These are phyloP conservation scores for Microctenopoma stevenorrisi DNA, from an alignment of 2,797 vertebrate species.

Conservation along the genomic window DNA sequence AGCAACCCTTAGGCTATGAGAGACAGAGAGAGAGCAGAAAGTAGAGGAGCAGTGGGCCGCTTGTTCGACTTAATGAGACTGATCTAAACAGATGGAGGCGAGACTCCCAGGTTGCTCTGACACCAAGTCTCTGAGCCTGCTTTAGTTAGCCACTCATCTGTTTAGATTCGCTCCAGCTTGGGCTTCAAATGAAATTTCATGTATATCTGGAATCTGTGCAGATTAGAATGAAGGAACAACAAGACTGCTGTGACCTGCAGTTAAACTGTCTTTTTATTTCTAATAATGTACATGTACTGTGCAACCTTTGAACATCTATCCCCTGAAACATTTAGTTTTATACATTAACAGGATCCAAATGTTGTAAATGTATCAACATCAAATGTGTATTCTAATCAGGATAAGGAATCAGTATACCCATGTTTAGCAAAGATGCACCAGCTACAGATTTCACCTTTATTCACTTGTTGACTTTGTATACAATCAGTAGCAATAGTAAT, in stretches of 20 bases:
- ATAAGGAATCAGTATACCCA: no score
- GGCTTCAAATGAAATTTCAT: conserved; percentile 9
- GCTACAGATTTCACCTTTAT: no score
- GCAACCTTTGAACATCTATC: no score
- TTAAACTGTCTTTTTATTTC: not conserved
- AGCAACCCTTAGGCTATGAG: conserved; percentile 41
- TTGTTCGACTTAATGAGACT: conserved; percentile 77
- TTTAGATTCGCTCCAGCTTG: conserved; percentile 28
- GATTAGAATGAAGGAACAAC: not conserved
- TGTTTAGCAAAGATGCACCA: no score
- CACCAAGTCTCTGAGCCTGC: conserved; percentile 41
- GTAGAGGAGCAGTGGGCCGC: conserved; percentile 61
- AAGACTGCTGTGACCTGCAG: not conserved
- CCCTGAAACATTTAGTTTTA: not conserved
- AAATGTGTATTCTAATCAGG: no score
- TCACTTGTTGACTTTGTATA: no score
- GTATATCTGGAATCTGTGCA: not conserved
- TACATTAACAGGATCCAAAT: not conserved
- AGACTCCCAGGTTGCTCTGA: conserved; percentile 56
- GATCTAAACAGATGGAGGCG: conserved; percentile 76
- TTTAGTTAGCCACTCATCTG: conserved; percentile 50
- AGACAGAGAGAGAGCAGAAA: conserved; percentile 43
- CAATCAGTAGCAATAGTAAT: no score
- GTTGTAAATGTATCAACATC: no score
- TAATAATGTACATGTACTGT: no score